A percentile compares a stretch with the other conserved stretches of the same genome.
Evolutionary conservation across 2,797 vertebrate species (phyloP).

Genomic region (Aplochiton taeniatus): DNA sequence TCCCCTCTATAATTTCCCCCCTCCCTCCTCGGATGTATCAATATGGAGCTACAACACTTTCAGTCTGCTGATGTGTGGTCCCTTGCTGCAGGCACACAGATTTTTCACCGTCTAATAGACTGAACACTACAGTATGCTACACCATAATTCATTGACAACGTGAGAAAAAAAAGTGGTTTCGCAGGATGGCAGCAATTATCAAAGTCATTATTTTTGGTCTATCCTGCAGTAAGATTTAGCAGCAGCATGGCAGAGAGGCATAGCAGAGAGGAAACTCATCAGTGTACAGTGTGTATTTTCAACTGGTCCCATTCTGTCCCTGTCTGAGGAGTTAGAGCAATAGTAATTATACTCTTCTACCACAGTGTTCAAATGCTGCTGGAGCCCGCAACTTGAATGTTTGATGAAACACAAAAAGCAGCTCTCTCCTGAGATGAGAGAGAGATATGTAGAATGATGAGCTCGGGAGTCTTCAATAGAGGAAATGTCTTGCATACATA

Average conservation of each 20-base stretch:
- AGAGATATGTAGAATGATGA: no score
- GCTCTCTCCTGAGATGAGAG: neutral
- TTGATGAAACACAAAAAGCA: neutral
- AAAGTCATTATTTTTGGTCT: constrained; percentile 59
- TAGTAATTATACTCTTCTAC: neutral
- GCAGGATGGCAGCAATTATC: constrained; percentile 63
- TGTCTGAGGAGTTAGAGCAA: neutral
- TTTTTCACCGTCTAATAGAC: constrained; percentile 61
- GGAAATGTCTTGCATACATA: no score
- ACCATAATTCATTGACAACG: constrained; percentile 63
- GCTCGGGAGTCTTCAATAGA: no score
- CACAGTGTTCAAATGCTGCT: neutral
- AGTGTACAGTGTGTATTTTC: neutral
- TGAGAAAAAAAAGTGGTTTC: constrained; percentile 32
- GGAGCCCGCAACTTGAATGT: no score
- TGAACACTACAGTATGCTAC: constrained; percentile 51
- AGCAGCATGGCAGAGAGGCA: neutral
- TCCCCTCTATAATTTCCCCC: constrained; percentile 34
- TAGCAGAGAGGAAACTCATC: neutral
- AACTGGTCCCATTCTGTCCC: neutral
- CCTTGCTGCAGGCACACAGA: constrained; percentile 36
- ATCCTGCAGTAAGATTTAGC: constrained; percentile 25
- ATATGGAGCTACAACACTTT: no score
- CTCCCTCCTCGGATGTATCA: constrained; percentile 25
- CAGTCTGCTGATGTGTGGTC: neutral